Evolutionary conservation across 2,797 vertebrate genomes (phyloP), one percentile per base, ranked within the genome.

Genomic region (Typhlichthys eigenmanni): DNA sequence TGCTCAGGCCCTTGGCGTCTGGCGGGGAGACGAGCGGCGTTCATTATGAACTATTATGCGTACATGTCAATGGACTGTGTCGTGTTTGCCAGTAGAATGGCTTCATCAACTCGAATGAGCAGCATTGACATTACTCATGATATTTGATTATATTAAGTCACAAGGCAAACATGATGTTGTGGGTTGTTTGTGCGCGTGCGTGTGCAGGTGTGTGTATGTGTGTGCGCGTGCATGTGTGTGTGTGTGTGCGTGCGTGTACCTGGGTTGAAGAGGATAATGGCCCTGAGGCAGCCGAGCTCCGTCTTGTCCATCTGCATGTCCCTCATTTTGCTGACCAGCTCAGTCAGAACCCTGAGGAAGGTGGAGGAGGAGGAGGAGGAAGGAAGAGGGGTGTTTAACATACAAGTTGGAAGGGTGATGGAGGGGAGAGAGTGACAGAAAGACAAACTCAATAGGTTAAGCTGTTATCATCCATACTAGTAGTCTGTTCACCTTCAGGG

Each of bases 261-360:
- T 80, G 95, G 95, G 69, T 98, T 98, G 83, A 98, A 98, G 71
- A 98, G 93, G 68, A 95, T 93, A 78, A 95, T 95, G 58, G 94
- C 94, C 71, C 94, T 85, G 38, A 95, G 92, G 78, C 94, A 95
- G 66, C 94, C 94, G 60, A 98, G 91, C 82, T 98, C 96, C 0
- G 95, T 95, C 93, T 98, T 98, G 86, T 98, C 96, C 96, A 98
- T 97, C 76, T 96, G 94, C 96, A 98, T 98, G 87, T 98, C 96
- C 57, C 96, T 94, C 96, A 98, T 98, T 87, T 98, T 98, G 76
- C 95, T 96, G 50, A 98, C 96, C 63, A 98, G 91, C 85, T 97
- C 95, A 0, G 96, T 98, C 80, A 97, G 91, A 77, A 98, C 96
- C 89, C 96, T 97, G 91, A 11, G 51, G 60, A 2, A 29, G 55